Percentiles rank a stretch among this genome's conserved stretches.
Conservation (phyloP, 2,888 invertebrate species). For the Acanthosepion esculentum region DNA sequence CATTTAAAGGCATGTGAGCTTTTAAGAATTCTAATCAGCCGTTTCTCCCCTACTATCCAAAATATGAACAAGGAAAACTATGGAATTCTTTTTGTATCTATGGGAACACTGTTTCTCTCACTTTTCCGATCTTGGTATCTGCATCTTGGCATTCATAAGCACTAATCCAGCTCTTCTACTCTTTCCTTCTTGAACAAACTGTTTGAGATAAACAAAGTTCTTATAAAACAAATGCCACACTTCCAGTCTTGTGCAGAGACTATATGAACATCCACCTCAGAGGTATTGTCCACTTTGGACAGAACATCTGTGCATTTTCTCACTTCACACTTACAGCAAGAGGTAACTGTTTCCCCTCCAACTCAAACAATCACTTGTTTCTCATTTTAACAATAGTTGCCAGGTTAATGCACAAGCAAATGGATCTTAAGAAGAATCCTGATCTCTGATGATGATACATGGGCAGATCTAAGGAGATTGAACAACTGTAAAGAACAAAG, state of each 20-base stretch:
- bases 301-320: neutral
- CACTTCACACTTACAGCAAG: neutral
- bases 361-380: no score
- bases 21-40: neutral
- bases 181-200: neutral
- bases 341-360: neutral
- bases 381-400: neutral
- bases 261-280: neutral
- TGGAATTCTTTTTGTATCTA: neutral
- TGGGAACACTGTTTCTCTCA: neutral
- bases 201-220: neutral
- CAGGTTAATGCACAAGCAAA: neutral
- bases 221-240: neutral
- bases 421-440: neutral
- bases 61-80: neutral
- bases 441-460: neutral
- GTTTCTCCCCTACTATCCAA: neutral
- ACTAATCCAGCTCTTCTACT: neutral
- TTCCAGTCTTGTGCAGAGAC: neutral
- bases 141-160: neutral
- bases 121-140: neutral
- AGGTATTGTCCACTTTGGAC: neutral
- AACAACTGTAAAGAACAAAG: neutral
- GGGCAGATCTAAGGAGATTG: constrained; percentile 33
- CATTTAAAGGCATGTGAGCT: neutral